Percentiles rank a stretch among this genome's conserved stretches.
Evolutionary conservation across 1,140 invertebrate genomes (phyloP).

Genomic region (Drosophila sechellia): DNA sequence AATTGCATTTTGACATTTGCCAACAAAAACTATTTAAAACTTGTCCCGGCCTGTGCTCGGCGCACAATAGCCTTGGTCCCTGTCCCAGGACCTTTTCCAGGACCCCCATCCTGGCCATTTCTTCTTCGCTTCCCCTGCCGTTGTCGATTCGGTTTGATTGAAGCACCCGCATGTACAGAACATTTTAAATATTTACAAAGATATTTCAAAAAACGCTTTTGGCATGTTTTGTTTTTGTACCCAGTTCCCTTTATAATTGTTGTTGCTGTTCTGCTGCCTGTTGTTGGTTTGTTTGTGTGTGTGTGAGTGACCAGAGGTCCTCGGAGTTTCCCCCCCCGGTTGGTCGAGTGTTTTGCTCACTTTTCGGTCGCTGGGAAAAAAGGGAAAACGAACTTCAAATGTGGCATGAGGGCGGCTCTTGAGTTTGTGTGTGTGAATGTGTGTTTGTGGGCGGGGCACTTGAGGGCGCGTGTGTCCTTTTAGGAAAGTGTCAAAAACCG

Average conservation of each 20-base stretch:
- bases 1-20: conserved; percentile 78
- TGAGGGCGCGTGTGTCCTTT: conserved; percentile 76
- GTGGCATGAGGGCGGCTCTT: conserved; percentile 57
- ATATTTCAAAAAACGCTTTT: conserved; percentile 82
- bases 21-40: conserved; percentile 81
- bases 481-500: conserved; percentile 84
- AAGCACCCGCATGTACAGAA: conserved; percentile 79
- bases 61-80: conserved; percentile 27
- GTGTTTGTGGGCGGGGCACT: conserved; percentile 46
- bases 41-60: conserved; percentile 29
- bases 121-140: conserved; percentile 28
- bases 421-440: neutral
- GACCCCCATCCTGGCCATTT: conserved; percentile 14
- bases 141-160: conserved; percentile 74
- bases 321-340: conserved; percentile 32
- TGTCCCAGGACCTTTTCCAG: conserved; percentile 23
- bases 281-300: conserved; percentile 11
- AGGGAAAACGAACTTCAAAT: conserved; percentile 74
- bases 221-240: conserved; percentile 70
- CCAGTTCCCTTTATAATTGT: conserved; percentile 42
- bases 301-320: conserved; percentile 44
- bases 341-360: conserved; percentile 71
- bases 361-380: conserved; percentile 58
- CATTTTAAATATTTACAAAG: conserved; percentile 84
- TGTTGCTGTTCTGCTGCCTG: conserved; percentile 21